phyloP scores from a whole-genome alignment of 2,113 vertebrate genomes.

The Lethenteron camtschaticum region DNA sequence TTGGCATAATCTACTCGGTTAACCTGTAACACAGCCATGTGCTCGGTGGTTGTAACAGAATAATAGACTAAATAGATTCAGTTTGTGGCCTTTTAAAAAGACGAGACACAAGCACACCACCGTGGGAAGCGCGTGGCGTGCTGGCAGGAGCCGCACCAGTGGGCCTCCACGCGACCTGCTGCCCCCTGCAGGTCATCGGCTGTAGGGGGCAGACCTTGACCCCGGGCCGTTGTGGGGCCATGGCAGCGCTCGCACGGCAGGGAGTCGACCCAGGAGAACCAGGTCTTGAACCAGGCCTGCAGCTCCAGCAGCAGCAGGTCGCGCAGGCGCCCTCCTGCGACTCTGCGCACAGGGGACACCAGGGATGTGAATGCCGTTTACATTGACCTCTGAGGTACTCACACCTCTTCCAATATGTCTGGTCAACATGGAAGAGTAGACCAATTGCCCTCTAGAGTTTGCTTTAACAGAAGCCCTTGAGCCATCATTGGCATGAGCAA shows the following conservation, averaged over 20 bases:
- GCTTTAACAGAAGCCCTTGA: too few relatives aligned
- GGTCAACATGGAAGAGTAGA: too few relatives aligned
- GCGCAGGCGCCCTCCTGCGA: conserved; percentile 18
- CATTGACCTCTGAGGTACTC: neutral
- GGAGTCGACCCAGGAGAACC: conserved; percentile 82
- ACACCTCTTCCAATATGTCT: too few relatives aligned
- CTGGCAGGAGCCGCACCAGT: conserved; percentile 47
- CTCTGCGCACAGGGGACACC: neutral
- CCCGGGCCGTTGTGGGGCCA: conserved; percentile 30
- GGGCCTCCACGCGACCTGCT: conserved; percentile 52
- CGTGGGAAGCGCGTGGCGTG: conserved; percentile 65
- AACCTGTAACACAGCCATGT: too few relatives aligned
- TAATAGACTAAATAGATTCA: too few relatives aligned
- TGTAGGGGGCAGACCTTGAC: conserved; percentile 25
- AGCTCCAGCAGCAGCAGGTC: conserved; percentile 72
- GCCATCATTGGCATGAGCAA: too few relatives aligned
- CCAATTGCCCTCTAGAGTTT: too few relatives aligned
- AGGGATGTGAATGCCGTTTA: neutral
- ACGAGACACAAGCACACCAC: conserved; percentile 17
- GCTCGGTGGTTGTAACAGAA: too few relatives aligned
- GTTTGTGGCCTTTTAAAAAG: too few relatives aligned
- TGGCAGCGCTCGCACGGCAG: conserved; percentile 49
- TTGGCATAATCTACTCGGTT: too few relatives aligned
- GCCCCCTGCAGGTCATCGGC: conserved; percentile 54
- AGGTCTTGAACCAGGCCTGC: conserved; percentile 68